Evolutionary conservation across 2,797 vertebrate species (phyloP).

Genomic region (Euphonia xanthogaster): DNA sequence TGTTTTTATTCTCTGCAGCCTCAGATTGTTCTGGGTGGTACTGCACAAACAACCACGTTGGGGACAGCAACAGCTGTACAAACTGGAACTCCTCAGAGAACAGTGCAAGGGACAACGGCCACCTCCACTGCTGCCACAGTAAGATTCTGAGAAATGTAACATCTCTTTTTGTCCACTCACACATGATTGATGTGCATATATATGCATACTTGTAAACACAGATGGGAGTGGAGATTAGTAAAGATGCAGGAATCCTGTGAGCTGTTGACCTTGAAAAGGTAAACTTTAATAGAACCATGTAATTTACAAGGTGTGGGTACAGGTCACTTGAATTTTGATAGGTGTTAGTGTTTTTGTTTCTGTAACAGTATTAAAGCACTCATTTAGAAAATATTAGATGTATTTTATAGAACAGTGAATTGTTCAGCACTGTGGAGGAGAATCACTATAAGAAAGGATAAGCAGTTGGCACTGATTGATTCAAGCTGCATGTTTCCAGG

Average conservation of each 20-base stretch:
- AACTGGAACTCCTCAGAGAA: constrained; percentile 82
- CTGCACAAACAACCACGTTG: constrained; percentile 79
- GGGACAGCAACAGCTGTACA: constrained; percentile 84
- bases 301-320: background rate
- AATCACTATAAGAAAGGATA: background rate
- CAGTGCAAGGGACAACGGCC: constrained; percentile 81
- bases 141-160: constrained; percentile 54
- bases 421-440: background rate
- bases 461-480: background rate
- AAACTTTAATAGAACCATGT: background rate
- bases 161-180: background rate
- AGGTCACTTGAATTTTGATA: background rate
- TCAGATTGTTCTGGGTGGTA: constrained; percentile 87
- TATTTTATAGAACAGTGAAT: background rate
- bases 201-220: background rate
- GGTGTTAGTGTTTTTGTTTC: background rate
- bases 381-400: background rate
- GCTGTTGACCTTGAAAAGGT: background rate
- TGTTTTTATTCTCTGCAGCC: constrained; percentile 66
- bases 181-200: fast-evolving
- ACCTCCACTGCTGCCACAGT: constrained; percentile 88
- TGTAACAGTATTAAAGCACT: background rate
- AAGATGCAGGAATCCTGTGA: background rate
- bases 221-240: background rate
- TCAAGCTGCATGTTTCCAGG: background rate